Evolutionary conservation across 2,888 invertebrate species (phyloP).

Genomic region (Ophion obscuratus): DNA sequence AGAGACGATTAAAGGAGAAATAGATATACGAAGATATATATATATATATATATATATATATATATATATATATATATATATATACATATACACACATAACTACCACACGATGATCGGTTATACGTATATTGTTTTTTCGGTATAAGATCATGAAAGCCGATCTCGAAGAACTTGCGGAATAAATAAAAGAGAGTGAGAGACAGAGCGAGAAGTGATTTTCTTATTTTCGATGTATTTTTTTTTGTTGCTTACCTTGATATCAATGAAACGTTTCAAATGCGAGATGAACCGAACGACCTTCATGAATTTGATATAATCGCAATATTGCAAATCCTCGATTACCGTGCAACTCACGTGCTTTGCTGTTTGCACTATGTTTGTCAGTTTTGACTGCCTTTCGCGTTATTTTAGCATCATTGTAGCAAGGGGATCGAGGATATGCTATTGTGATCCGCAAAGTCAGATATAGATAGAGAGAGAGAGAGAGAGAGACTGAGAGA

Average conservation of each 20-base stretch:
- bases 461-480: slow-evolving; percentile 39
- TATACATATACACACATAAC: slow-evolving; percentile 20
- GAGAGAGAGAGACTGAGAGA: slow-evolving; percentile 63
- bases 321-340: slow-evolving; percentile 40
- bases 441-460: slow-evolving; percentile 2
- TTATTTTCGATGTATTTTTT: slow-evolving; percentile 15
- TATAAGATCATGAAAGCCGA: slow-evolving; percentile 69
- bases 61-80: slow-evolving; percentile 20
- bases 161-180: slow-evolving; percentile 66
- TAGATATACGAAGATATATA: slow-evolving; percentile 4
- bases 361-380: not conserved
- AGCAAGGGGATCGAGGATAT: slow-evolving; percentile 29
- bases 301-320: slow-evolving; percentile 31
- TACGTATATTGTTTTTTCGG: slow-evolving; percentile 8
- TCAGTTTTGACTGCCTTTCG: not conserved
- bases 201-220: slow-evolving; percentile 29
- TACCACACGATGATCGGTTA: slow-evolving; percentile 38
- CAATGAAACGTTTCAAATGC: slow-evolving; percentile 66
- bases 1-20: slow-evolving; percentile 32
- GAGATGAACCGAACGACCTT: slow-evolving; percentile 60
- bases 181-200: slow-evolving; percentile 45
- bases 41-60: slow-evolving; percentile 22
- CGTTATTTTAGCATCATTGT: not conserved
- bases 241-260: slow-evolving; percentile 70
- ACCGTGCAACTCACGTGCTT: not conserved